Conservation (phyloP, 2,797 vertebrate species). For the Pitangus sulphuratus region DNA sequence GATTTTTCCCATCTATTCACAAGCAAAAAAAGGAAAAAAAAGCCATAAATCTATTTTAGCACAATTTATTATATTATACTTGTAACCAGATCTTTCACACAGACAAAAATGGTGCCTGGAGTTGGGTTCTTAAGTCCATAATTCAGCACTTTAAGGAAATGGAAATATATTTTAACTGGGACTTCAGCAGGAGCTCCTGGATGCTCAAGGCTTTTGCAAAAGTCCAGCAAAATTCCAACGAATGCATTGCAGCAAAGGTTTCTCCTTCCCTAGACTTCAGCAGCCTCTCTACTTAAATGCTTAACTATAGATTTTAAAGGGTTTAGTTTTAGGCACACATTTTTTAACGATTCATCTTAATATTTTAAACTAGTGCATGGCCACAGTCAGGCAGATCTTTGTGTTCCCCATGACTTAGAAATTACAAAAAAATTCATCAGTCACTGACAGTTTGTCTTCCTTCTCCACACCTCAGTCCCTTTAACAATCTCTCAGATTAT, state of each 20-base stretch:
- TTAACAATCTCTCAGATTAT: not conserved
- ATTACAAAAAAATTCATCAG: not conserved
- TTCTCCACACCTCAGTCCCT: not conserved
- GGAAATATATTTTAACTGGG: not conserved
- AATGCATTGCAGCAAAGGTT: not conserved
- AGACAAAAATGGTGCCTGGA: slow-evolving; percentile 21
- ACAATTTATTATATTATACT: slow-evolving; percentile 45
- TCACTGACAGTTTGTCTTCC: not conserved
- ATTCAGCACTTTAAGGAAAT: slow-evolving; percentile 1
- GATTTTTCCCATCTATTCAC: slow-evolving; percentile 27
- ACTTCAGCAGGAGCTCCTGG: not conserved
- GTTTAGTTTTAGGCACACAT: not conserved
- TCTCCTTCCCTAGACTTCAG: not conserved
- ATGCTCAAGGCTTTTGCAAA: not conserved
- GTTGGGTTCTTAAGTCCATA: not conserved
- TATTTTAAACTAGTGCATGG: not conserved
- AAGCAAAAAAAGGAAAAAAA: not conserved
- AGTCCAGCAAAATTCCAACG: not conserved
- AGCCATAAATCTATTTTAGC: slow-evolving; percentile 26
- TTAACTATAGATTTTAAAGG: not conserved
- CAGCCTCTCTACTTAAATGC: not conserved
- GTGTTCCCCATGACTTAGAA: not conserved
- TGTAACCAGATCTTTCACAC: slow-evolving; percentile 14
- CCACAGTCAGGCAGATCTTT: not conserved
- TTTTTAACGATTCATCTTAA: not conserved